A percentile compares a stretch with the other conserved stretches of the same genome.
Evolutionary conservation across 2,888 invertebrate species (phyloP).

Genomic region (Andrena minutula): DNA sequence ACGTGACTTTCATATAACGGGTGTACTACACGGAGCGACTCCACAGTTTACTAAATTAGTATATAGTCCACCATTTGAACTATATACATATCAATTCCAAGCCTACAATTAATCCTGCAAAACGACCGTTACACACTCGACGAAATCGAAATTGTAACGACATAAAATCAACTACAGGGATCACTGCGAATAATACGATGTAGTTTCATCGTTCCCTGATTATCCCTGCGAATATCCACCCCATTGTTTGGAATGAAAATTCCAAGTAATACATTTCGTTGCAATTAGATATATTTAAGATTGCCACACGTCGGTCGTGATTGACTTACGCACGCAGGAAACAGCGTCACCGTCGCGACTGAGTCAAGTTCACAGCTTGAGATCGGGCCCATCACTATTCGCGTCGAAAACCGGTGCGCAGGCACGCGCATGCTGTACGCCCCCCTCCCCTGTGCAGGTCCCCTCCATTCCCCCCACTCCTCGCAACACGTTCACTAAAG

Average conservation of each 20-base stretch:
- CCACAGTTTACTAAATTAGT: not conserved
- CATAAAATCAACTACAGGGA: no score
- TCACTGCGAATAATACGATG: no score
- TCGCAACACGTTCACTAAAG: conserved; percentile 55
- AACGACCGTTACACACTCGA: no score
- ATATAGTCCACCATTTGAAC: not conserved
- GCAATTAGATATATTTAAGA: no score
- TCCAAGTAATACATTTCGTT: no score
- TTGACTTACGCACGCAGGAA: not conserved
- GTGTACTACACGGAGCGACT: not conserved
- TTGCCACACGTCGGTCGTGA: no score
- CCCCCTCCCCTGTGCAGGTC: conserved; percentile 49
- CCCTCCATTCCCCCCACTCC: conserved; percentile 40
- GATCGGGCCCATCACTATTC: conserved; percentile 56
- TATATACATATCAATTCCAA: not conserved
- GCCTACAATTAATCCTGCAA: no score
- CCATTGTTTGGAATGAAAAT: no score
- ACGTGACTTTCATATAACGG: conserved; percentile 34
- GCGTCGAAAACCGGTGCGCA: conserved; percentile 55
- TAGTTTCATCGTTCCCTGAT: no score
- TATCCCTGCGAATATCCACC: no score
- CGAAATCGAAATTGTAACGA: no score
- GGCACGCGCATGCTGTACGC: conserved; percentile 45
- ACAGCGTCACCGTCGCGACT: not conserved
- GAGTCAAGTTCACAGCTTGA: not conserved